Base-by-base conservation (phyloP, 1,140 invertebrate species). In the Matsumurasca onukii region DNA sequence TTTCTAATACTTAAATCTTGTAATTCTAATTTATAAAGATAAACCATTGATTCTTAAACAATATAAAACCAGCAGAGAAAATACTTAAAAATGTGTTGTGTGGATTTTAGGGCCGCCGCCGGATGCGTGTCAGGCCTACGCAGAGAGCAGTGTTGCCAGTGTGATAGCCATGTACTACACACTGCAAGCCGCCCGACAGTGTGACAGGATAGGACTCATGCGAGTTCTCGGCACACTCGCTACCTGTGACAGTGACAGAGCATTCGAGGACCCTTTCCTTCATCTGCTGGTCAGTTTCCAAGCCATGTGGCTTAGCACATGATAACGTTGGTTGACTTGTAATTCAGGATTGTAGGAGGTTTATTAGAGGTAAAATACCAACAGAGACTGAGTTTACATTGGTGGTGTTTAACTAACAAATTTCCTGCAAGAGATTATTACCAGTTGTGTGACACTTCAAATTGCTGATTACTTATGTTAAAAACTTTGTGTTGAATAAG, bases 141-240 rank as follows among this genome's bases (percentile, higher is more conserved):
- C 95, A 68, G 90, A 96, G 75, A 95, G 92, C 76, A 88, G 90
- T 2, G 92, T 98, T 2, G 94, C 95, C 31, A 93, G 93, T 75
- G 91, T 97, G 27, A 78, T 98, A 62, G 92, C 95, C 1, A 96
- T 98, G 92, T 98, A 98, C 79, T 98, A 98, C 76, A 93, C 94
- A 0, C 80, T 98, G 15, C 93, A 97, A 77, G 88, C 89, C 39
- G 90, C 91, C 1, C 88, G 91, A 73, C 79, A 86, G 17, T 88
- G 91, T 76, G 95, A 98, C 81, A 86, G 90, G 67, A 87, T 91
- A 63, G 95, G 92, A 1, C 81, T 97, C 13, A 88, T 95, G 78
- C 81, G 95, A 76, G 91, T 98, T 31, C 79, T 98, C 17, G 93
- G 93, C 13, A 92, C 92, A 64, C 80, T 98, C 24, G 90, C 94